Percentiles rank a stretch among this genome's conserved stretches.
Evolutionary conservation across 2,888 invertebrate genomes (phyloP).

Genomic region (Pinctada fucata): DNA sequence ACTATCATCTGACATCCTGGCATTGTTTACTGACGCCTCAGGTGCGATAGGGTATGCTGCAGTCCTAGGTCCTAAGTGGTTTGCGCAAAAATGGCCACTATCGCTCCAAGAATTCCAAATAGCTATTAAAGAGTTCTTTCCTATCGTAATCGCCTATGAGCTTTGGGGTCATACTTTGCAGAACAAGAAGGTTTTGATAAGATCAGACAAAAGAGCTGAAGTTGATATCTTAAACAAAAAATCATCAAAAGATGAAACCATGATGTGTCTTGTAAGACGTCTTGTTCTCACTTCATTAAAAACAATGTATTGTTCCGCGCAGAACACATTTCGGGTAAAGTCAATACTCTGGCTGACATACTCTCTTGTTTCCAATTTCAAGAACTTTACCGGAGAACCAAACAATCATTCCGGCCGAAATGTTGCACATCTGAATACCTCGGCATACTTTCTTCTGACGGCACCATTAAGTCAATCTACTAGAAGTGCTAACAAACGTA

Average conservation of each 20-base stretch:
- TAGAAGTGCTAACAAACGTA: background rate
- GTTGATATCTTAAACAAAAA: constrained; percentile 25
- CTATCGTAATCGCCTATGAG: constrained; percentile 19
- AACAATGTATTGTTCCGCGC: constrained; percentile 7
- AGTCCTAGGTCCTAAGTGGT: constrained; percentile 17
- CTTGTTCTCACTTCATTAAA: constrained; percentile 10
- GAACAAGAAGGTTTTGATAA: constrained; percentile 7
- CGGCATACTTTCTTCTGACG: background rate
- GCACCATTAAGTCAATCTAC: background rate
- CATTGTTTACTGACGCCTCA: constrained; percentile 21
- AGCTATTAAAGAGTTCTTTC: constrained; percentile 13
- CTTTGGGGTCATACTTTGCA: constrained; percentile 14
- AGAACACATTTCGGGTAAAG: constrained; percentile 18
- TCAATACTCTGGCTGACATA: constrained; percentile 20
- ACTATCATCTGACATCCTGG: constrained; percentile 9
- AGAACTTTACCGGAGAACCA: constrained; percentile 1
- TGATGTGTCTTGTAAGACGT: constrained; percentile 23
- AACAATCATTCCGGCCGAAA: background rate
- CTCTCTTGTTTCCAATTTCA: constrained; percentile 36
- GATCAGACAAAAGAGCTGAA: constrained; percentile 18
- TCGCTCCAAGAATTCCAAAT: background rate
- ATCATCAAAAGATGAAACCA: constrained; percentile 18
- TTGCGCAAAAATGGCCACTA: background rate
- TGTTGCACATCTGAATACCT: background rate
- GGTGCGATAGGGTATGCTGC: constrained; percentile 14